These are phyloP conservation scores for Pipistrellus pygmaeus DNA, from an alignment of 2,797 vertebrate species.

Conservation along the genomic window DNA sequence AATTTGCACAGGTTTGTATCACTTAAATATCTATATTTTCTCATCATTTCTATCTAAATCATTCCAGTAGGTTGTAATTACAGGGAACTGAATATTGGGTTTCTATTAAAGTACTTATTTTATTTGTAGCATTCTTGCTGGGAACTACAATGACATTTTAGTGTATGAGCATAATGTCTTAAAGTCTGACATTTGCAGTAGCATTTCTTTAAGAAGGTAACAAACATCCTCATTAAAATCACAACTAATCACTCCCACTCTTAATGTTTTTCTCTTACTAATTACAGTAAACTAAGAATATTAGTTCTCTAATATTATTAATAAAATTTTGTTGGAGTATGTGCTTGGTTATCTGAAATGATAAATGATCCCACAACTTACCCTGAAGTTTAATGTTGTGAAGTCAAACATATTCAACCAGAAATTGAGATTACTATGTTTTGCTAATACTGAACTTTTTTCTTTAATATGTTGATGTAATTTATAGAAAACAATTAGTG, in stretches of 20 bases:
- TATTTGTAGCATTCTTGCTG: slow-evolving; percentile 43
- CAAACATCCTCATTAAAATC: slow-evolving; percentile 54
- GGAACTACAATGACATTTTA: slow-evolving; percentile 51
- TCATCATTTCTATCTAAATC: slow-evolving; percentile 22
- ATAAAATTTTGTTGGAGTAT: slow-evolving; percentile 13
- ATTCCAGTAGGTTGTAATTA: slow-evolving; percentile 42
- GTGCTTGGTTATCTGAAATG: slow-evolving; percentile 47
- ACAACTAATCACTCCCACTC: background rate
- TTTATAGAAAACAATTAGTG: slow-evolving; percentile 51
- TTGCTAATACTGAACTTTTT: background rate
- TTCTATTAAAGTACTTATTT: slow-evolving; percentile 42
- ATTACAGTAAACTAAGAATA: slow-evolving; percentile 46
- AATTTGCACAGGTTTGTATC: slow-evolving; percentile 32
- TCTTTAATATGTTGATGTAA: slow-evolving; percentile 25
- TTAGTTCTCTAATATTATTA: background rate
- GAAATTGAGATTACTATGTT: slow-evolving; percentile 31
- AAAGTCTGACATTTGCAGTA: slow-evolving; percentile 55
- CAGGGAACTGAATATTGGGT: background rate
- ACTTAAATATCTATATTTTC: slow-evolving; percentile 35
- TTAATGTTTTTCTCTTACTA: slow-evolving; percentile 48
- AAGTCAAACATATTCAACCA: slow-evolving; percentile 45
- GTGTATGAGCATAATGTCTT: background rate
- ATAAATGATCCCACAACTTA: slow-evolving; percentile 17
- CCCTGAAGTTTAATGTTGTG: slow-evolving; percentile 48
- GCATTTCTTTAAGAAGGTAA: slow-evolving; percentile 59